Conservation (phyloP, 2,888 invertebrate species). For the Adineta ricciae region DNA sequence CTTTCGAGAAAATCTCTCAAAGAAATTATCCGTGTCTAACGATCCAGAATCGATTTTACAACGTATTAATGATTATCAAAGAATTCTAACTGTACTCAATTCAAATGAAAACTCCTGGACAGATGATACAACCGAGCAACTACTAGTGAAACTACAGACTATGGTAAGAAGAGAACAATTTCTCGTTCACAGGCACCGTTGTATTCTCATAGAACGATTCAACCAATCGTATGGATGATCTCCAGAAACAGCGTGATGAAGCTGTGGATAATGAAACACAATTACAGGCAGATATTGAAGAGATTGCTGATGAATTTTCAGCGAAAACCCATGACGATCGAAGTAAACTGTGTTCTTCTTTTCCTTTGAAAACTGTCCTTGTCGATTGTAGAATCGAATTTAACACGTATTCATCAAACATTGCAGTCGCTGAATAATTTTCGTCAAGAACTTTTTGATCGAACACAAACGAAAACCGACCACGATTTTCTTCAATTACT, state of each 20-base stretch:
- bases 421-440: background rate
- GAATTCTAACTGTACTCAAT: background rate
- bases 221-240: background rate
- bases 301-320: background rate
- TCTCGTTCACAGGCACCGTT: background rate
- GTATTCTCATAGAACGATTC: background rate
- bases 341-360: background rate
- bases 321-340: background rate
- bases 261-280: background rate
- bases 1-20: background rate
- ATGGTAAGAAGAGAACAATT: background rate
- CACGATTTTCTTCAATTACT: background rate
- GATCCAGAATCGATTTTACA: background rate
- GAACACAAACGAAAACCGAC: background rate
- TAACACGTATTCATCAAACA: background rate
- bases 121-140: background rate
- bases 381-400: background rate
- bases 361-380: no score
- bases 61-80: background rate
- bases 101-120: background rate
- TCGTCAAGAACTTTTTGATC: background rate
- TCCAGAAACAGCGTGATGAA: background rate
- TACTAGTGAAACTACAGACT: background rate
- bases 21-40: background rate
- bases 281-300: background rate